phyloP scores from a whole-genome alignment of 2,113 vertebrate species.

The Mohoua ochrocephala region DNA sequence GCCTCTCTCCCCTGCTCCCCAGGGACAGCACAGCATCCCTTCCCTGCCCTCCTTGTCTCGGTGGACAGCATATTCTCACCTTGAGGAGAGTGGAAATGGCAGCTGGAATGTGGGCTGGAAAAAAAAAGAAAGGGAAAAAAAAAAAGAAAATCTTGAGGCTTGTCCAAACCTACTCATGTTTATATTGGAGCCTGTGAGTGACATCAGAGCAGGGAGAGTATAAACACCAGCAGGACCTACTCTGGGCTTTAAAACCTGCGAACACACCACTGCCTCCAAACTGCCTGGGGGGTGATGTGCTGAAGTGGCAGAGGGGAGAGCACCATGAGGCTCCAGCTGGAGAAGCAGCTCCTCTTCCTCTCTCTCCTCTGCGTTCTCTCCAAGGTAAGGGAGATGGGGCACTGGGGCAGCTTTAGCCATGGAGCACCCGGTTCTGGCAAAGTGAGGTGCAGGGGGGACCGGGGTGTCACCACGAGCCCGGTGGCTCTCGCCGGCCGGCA shows the following conservation, averaged over 20 bases:
- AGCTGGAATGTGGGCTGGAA: constrained; percentile 61
- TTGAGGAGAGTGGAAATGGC: constrained; percentile 60
- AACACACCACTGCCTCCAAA: constrained; percentile 31
- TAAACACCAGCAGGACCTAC: constrained; percentile 65
- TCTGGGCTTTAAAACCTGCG: constrained; percentile 42
- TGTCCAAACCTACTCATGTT: constrained; percentile 70
- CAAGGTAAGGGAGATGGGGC: constrained; percentile 64
- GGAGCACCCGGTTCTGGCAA: not conserved
- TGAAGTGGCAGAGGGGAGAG: constrained; percentile 8
- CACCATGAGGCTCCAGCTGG: constrained; percentile 60
- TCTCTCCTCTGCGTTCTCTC: constrained; percentile 58
- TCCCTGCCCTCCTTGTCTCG: not conserved
- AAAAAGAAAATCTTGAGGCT: constrained; percentile 48
- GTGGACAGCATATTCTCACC: constrained; percentile 12
- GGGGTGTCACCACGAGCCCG: not conserved
- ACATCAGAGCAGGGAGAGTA: constrained; percentile 69
- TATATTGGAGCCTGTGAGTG: constrained; percentile 72
- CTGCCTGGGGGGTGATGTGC: constrained; percentile 47
- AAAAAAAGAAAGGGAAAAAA: not conserved
- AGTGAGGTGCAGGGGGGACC: not conserved
- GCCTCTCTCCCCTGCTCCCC: not conserved
- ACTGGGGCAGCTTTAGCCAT: not conserved
- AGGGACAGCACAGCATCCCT: not conserved
- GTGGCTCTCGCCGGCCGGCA: not conserved
- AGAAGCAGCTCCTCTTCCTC: constrained; percentile 56